phyloP scores from a whole-genome alignment of 2,797 vertebrate species.

The Malurus splendens region DNA sequence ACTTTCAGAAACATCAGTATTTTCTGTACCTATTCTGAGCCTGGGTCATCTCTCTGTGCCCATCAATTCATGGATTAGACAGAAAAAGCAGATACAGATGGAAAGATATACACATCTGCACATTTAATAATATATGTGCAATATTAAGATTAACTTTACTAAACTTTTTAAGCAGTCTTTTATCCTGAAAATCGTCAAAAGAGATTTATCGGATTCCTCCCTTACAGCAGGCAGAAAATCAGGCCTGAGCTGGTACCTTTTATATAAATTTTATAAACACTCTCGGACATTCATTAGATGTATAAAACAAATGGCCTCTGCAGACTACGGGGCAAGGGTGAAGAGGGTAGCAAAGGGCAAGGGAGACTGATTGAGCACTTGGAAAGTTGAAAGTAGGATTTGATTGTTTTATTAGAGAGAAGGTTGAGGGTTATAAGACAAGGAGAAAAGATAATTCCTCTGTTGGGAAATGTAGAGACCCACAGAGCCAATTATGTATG shows the following conservation, averaged over 20 bases:
- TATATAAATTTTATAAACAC: neutral
- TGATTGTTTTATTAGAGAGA: constrained; percentile 53
- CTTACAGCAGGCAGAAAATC: neutral
- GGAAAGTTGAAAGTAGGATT: constrained; percentile 14
- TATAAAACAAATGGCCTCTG: constrained; percentile 13
- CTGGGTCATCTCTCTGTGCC: neutral
- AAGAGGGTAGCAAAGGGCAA: constrained; percentile 8
- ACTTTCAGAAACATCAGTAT: neutral
- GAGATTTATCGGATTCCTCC: neutral
- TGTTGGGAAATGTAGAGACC: constrained; percentile 10
- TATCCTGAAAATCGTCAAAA: neutral
- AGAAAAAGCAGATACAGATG: neutral
- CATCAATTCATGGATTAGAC: neutral
- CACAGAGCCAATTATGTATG: neutral
- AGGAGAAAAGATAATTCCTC: constrained; percentile 3
- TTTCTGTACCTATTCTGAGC: neutral
- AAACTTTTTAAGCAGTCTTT: neutral
- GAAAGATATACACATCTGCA: neutral
- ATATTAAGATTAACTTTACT: neutral
- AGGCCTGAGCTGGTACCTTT: neutral
- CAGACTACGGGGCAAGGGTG: neutral
- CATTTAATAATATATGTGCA: neutral
- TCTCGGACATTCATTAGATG: constrained; percentile 7
- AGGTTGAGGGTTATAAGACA: constrained; percentile 34
- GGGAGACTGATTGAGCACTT: neutral